These are phyloP conservation scores for Luffia ferchaultella DNA, from an alignment of 2,888 invertebrate genomes.

Conservation along the genomic window DNA sequence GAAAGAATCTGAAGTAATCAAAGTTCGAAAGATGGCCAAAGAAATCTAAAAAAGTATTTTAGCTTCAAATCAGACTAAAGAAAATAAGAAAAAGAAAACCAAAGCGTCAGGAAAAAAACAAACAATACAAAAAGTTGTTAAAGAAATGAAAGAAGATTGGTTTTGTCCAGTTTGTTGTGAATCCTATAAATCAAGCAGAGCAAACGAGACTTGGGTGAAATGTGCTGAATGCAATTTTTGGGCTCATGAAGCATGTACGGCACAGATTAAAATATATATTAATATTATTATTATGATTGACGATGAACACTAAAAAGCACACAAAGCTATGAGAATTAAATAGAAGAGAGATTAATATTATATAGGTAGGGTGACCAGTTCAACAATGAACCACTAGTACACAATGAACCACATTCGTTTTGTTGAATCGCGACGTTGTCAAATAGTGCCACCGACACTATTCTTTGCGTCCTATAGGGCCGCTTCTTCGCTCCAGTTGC, in stretches of 20 bases:
- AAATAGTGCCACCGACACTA: too few relatives aligned
- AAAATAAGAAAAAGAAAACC: background rate
- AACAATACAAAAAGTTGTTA: background rate
- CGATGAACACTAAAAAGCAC: too few relatives aligned
- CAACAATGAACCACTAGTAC: too few relatives aligned
- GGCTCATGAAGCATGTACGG: background rate
- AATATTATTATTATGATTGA: too few relatives aligned
- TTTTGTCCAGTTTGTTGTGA: background rate
- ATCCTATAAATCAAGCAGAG: background rate
- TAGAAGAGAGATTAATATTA: too few relatives aligned
- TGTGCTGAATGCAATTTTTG: background rate
- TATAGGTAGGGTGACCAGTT: too few relatives aligned
- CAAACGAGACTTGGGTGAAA: background rate
- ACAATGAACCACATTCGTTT: too few relatives aligned
- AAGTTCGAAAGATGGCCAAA: background rate
- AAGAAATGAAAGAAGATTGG: background rate
- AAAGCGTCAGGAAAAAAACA: background rate
- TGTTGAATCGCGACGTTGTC: too few relatives aligned
- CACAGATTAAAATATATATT: background rate
- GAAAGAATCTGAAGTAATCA: conserved; percentile 13
- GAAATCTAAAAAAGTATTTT: background rate
- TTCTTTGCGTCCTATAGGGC: too few relatives aligned
- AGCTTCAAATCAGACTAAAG: too few relatives aligned
- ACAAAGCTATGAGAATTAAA: too few relatives aligned
- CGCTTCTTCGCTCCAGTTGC: too few relatives aligned